Evolutionary conservation across 2,888 invertebrate genomes (phyloP), one percentile per base, ranked within the genome.

Genomic region (Chironomus tentans): DNA sequence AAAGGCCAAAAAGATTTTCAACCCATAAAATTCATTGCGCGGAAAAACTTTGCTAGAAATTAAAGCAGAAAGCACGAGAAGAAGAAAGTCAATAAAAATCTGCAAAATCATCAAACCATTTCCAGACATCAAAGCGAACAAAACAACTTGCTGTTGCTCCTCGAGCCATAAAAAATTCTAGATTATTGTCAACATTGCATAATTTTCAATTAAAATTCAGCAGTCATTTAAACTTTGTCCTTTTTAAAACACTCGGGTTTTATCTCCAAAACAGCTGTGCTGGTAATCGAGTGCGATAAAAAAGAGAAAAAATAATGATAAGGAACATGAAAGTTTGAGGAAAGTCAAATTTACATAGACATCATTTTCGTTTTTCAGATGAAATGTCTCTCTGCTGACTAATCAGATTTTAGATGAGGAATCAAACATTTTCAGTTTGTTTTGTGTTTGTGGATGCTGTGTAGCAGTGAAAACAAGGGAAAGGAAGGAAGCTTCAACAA

Each of bases 191-290:
- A 71, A 71, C 56, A 28, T 38, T 22, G 56, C 22, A 71, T 71
- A 71, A 56, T 71, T 61, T 71, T 71, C 15, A 71, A 71, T 71
- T 71, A 71, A 71, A 71, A 70, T 21, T 48, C 21, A 65, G 21
- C 24, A 24, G 12, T 21, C 22, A 24, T 65, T 65, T 21, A 48
- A 71, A 71, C 10, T 24, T 71, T 71, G 13, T 15, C 21, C 22
- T 12, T 56, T n/a, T 12, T 50, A 50, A n/a, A 50, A n/a, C 50
- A 50, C 5, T 28, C 28, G 4, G 4, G 3, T 38, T 38, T 38
- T 38, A 38, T 38, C 38, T 38, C 38, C 38, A 38, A 38, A 38
- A 38, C 38, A 38, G 38, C 38, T 38, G 38, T 38, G 38, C 38
- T 38, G 38, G 38, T 38, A 38, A 38, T 38, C 38, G 38, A 38